These are phyloP conservation scores for Myotis vivesi DNA, from an alignment of 2,797 vertebrate species.

Conservation along the genomic window DNA sequence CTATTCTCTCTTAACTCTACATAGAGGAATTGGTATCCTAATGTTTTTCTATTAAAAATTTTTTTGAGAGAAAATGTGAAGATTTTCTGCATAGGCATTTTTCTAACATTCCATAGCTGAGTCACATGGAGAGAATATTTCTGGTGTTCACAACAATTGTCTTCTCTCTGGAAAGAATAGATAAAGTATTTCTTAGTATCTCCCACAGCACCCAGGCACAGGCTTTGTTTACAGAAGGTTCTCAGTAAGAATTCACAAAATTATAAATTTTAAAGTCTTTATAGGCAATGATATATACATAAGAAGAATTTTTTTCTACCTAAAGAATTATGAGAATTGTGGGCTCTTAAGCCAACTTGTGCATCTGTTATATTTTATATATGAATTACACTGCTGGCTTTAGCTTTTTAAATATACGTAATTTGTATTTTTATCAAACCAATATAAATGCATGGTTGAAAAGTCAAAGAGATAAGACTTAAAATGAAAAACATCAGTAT, in stretches of 20 bases:
- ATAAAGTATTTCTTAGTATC: constrained; percentile 12
- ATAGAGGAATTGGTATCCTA: constrained; percentile 1
- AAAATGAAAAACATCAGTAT: not conserved
- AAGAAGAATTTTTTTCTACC: not conserved
- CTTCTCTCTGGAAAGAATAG: constrained; percentile 20
- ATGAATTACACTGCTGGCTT: constrained; percentile 36
- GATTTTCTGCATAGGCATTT: not conserved
- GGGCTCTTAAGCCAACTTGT: not conserved
- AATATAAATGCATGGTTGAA: not conserved
- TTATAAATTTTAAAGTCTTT: constrained; percentile 27
- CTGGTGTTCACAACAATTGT: constrained; percentile 17
- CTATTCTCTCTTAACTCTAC: not conserved
- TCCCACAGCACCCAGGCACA: not conserved
- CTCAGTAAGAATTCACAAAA: constrained; percentile 23
- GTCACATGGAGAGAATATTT: not conserved
- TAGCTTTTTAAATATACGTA: constrained; percentile 6
- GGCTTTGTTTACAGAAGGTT: constrained; percentile 25
- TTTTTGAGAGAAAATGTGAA: not conserved
- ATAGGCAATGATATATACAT: not conserved
- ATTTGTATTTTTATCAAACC: constrained; percentile 37
- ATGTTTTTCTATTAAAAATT: not conserved
- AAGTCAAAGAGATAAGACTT: not conserved
- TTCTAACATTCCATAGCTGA: constrained; percentile 32
- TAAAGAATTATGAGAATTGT: constrained; percentile 20
- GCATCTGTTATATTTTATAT: constrained; percentile 39